phyloP scores from a whole-genome alignment of 2,797 vertebrate species.

The Tiaroga cobitis region DNA sequence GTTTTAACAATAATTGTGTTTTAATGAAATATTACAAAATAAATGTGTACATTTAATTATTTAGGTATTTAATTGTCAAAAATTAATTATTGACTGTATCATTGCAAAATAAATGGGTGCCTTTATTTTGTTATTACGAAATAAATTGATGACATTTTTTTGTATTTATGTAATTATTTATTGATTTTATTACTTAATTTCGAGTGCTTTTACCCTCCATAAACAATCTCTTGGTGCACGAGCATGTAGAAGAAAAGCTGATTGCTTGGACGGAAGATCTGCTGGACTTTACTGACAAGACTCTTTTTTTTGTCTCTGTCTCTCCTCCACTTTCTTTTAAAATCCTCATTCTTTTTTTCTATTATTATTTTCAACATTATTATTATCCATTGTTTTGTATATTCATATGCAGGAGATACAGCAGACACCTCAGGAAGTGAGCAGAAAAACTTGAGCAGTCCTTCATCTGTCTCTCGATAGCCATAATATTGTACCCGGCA shows the following conservation, averaged over 20 bases:
- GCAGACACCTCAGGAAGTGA: conserved; percentile 58
- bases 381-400: conserved; percentile 55
- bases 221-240: neutral
- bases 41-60: neutral
- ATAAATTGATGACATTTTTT: neutral
- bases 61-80: neutral
- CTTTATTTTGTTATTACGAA: neutral
- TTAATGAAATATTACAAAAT: neutral
- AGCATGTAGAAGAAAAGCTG: neutral
- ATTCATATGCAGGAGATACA: conserved; percentile 58
- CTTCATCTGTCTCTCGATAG: conserved; percentile 65
- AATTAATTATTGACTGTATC: neutral
- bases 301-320: conserved; percentile 56
- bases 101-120: neutral
- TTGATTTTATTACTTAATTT: neutral
- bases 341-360: conserved; percentile 27
- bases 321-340: conserved; percentile 49
- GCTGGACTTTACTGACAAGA: conserved; percentile 46
- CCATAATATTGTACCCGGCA: conserved; percentile 19
- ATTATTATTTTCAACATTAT: conserved; percentile 46
- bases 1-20: neutral
- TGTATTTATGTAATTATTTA: neutral
- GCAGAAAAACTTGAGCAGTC: conserved; percentile 61
- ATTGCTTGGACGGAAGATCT: conserved; percentile 4
- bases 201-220: neutral